Evolutionary conservation across 2,888 invertebrate genomes (phyloP).

Genomic region (Dryocosmus kuriphilus): DNA sequence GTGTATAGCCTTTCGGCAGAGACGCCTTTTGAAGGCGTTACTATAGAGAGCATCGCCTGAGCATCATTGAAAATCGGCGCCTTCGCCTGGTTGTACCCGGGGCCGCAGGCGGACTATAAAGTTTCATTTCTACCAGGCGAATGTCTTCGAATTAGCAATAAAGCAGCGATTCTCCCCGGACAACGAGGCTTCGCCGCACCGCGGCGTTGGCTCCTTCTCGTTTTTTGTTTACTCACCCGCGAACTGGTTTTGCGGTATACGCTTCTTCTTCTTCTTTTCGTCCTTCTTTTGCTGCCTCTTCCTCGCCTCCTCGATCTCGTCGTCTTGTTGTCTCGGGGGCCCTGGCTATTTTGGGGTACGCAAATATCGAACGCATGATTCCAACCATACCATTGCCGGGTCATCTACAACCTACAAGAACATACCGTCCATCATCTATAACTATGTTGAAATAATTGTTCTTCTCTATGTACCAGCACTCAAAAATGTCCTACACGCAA

Average conservation of each 20-base stretch:
- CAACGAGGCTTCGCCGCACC: constrained; percentile 69
- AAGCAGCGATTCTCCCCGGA: constrained; percentile 69
- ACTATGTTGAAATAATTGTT: no score
- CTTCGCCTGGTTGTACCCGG: constrained; percentile 57
- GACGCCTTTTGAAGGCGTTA: constrained; percentile 30
- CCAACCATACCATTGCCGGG: not conserved
- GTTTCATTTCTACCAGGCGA: constrained; percentile 72
- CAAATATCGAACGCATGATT: constrained; percentile 34
- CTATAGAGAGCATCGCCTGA: constrained; percentile 27
- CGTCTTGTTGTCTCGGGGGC: constrained; percentile 29
- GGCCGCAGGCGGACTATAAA: constrained; percentile 71
- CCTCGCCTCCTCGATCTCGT: constrained; percentile 44
- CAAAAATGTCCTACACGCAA: no score
- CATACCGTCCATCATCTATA: no score
- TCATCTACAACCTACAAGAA: not conserved
- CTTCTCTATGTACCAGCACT: no score
- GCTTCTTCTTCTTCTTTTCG: constrained; percentile 55
- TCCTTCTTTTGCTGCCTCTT: constrained; percentile 40
- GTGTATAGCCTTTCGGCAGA: constrained; percentile 14
- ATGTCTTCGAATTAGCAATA: constrained; percentile 76
- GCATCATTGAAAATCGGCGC: constrained; percentile 52
- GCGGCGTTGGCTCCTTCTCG: constrained; percentile 70
- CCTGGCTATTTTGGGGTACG: constrained; percentile 34
- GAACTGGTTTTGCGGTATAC: constrained; percentile 77
- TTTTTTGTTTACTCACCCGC: constrained; percentile 77